Percentiles rank a stretch among this genome's conserved stretches.
Evolutionary conservation across 2,113 vertebrate genomes (phyloP).

Genomic region (Eretmodus cyanostictus): DNA sequence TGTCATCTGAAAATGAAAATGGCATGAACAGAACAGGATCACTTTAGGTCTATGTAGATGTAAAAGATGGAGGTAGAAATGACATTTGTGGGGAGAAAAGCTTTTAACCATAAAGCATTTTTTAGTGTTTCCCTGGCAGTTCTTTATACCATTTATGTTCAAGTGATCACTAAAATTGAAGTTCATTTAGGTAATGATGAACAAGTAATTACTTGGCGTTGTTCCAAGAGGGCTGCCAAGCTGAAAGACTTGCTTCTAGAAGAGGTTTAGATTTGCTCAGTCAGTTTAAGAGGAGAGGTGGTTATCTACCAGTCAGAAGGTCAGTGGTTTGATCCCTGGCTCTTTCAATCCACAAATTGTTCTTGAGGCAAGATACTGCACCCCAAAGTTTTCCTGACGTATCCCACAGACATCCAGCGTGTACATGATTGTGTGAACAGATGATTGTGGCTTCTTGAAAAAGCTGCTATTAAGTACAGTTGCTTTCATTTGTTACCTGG

Average conservation of each 20-base stretch:
- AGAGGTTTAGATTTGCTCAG: not conserved
- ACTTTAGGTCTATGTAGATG: not conserved
- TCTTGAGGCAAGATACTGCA: not conserved
- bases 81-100: not conserved
- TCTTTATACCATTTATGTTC: not conserved
- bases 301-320: not conserved
- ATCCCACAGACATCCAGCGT: fast-evolving
- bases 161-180: not conserved
- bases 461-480: not conserved
- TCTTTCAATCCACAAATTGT: not conserved
- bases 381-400: too few relatives aligned
- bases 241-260: not conserved
- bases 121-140: not conserved
- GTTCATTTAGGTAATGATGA: not conserved
- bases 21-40: not conserved
- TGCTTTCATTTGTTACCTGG: not conserved
- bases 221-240: not conserved
- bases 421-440: not conserved
- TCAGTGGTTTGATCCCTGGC: not conserved
- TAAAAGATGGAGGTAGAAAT: not conserved
- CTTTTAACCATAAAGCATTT: not conserved
- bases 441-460: not conserved
- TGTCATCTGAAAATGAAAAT: not conserved
- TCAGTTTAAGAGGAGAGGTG: not conserved
- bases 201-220: not conserved